Conservation (phyloP, 1,140 invertebrate genomes). For the Piezodorus guildinii region DNA sequence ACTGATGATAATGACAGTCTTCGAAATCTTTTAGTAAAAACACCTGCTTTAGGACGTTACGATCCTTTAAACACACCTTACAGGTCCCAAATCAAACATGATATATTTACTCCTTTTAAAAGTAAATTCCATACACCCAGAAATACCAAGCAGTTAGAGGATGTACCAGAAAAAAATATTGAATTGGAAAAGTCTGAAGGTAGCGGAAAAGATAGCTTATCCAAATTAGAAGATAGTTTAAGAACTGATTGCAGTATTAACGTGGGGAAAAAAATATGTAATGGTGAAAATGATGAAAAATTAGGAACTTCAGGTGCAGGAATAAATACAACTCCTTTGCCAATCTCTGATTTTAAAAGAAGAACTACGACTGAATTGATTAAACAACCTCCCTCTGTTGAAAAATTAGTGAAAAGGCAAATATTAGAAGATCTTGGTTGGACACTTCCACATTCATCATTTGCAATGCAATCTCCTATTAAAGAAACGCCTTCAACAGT, state of each 20-base stretch:
- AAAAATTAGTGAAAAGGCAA: neutral
- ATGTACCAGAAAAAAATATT: too few relatives aligned
- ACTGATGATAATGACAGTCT: neutral
- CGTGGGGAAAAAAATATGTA: too few relatives aligned
- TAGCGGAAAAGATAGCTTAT: too few relatives aligned
- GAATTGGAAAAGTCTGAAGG: too few relatives aligned
- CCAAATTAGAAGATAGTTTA: too few relatives aligned
- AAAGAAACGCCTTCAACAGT: neutral
- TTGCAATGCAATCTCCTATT: neutral
- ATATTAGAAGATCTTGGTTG: conserved; percentile 10
- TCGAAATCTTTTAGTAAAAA: neutral
- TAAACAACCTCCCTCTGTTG: neutral
- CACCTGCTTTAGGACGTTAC: neutral
- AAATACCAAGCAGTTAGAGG: too few relatives aligned
- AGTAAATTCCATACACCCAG: too few relatives aligned
- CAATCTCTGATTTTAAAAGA: neutral
- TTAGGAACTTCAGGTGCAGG: too few relatives aligned
- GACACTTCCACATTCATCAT: neutral
- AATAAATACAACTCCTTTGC: too few relatives aligned
- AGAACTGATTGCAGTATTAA: too few relatives aligned
- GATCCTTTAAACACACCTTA: conserved; percentile 1
- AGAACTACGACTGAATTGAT: neutral
- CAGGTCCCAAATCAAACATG: neutral
- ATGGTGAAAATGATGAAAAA: too few relatives aligned
- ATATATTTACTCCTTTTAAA: too few relatives aligned